phyloP scores from a whole-genome alignment of 1,140 invertebrate genomes.

The Drosophila ambigua region DNA sequence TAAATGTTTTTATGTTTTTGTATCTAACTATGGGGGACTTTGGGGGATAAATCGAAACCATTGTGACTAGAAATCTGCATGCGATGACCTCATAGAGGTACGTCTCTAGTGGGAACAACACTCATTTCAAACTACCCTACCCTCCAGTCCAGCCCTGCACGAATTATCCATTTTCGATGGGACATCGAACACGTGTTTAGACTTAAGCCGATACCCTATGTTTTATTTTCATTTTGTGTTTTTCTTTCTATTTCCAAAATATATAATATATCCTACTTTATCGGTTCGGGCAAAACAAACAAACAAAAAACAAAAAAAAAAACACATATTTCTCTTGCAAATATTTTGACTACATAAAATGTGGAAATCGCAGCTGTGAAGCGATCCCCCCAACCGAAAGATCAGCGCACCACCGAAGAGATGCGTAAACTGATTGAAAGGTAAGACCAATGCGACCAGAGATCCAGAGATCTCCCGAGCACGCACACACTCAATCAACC shows the following conservation, averaged over 20 bases:
- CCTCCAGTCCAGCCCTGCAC: conserved; percentile 15
- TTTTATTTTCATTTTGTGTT: conserved; percentile 49
- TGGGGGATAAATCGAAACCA: conserved; percentile 26
- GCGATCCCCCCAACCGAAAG: conserved; percentile 87
- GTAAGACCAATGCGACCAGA: conserved; percentile 85
- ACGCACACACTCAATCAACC: conserved; percentile 9
- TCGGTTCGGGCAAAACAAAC: conserved; percentile 47
- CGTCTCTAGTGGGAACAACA: conserved; percentile 31
- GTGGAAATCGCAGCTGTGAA: conserved; percentile 75
- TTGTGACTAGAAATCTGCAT: conserved; percentile 53
- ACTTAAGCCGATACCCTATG: conserved; percentile 13
- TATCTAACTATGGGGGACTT: conserved; percentile 38
- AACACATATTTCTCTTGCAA: conserved; percentile 36
- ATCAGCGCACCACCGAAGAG: conserved; percentile 96
- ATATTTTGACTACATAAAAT: conserved; percentile 32
- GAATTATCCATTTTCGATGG: conserved; percentile 7
- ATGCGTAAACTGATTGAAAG: conserved; percentile 98
- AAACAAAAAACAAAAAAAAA: conserved; percentile 17
- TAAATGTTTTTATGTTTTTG: conserved; percentile 72
- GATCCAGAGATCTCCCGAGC: conserved; percentile 12
- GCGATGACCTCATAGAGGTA: conserved; percentile 9
- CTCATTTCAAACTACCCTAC: conserved; percentile 6
- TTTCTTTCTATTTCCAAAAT: conserved; percentile 69
- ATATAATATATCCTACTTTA: conserved; percentile 47
- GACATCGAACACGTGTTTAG: conserved; percentile 11